phyloP scores from a whole-genome alignment of 2,888 invertebrate genomes.

The Cephalotes varians region DNA sequence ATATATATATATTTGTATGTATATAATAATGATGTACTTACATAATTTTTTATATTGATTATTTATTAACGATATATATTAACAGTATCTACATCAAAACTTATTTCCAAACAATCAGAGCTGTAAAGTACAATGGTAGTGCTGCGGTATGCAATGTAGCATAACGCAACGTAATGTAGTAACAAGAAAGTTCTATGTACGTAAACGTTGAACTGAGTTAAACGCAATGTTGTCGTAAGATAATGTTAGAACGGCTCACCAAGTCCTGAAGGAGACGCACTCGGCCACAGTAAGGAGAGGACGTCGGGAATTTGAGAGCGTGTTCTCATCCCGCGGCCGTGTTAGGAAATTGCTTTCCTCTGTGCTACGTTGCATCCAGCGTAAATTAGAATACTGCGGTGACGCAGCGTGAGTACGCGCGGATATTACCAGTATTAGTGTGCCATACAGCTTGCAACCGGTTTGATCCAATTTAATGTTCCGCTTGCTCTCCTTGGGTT shows the following conservation, averaged over 20 bases:
- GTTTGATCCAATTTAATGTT: constrained; percentile 70
- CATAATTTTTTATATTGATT: too few relatives aligned
- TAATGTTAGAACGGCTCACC: constrained; percentile 8
- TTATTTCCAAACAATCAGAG: neutral
- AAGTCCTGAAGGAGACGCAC: constrained; percentile 32
- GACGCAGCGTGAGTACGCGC: constrained; percentile 52
- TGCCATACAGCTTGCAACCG: constrained; percentile 48
- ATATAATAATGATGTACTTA: too few relatives aligned
- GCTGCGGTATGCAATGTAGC: neutral
- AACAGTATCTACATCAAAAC: neutral
- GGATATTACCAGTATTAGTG: constrained; percentile 53
- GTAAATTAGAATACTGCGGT: constrained; percentile 64
- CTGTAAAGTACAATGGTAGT: neutral
- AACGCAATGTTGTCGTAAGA: constrained; percentile 21
- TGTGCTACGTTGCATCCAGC: constrained; percentile 16
- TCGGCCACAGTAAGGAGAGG: neutral
- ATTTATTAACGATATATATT: too few relatives aligned
- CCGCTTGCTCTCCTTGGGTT: constrained; percentile 69
- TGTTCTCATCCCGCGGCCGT: constrained; percentile 4
- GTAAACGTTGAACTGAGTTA: constrained; percentile 6
- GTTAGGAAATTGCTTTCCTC: constrained; percentile 51
- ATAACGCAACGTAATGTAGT: neutral
- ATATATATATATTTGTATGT: neutral
- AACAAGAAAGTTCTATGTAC: constrained; percentile 11
- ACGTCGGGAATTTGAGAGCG: constrained; percentile 27